Evolutionary conservation across 2,797 vertebrate genomes (phyloP).

Genomic region (Silurus lanzhouensis): DNA sequence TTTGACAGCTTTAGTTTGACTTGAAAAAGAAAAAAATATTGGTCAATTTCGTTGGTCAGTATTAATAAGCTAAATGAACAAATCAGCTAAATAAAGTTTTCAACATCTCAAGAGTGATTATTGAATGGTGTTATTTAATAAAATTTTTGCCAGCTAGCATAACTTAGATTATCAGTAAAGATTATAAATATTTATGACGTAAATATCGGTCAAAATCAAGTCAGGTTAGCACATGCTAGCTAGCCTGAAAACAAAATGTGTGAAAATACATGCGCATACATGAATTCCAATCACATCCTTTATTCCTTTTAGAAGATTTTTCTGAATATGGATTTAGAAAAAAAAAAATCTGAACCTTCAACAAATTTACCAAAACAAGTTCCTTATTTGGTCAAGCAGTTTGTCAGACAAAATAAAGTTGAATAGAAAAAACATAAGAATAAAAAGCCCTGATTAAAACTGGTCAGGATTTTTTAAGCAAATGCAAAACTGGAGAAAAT

Average conservation of each 20-base stretch:
- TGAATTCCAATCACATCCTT: neutral
- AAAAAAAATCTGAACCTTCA: neutral
- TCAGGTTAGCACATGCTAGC: neutral
- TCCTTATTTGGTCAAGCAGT: neutral
- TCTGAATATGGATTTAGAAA: too few species aligned
- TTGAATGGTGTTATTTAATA: neutral
- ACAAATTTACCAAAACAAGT: neutral
- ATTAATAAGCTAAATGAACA: neutral
- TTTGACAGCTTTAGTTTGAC: too few species aligned
- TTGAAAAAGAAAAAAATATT: too few species aligned
- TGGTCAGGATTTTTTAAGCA: neutral
- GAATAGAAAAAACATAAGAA: too few species aligned
- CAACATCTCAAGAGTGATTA: neutral
- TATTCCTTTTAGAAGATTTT: neutral
- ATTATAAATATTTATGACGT: neutral
- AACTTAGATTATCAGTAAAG: neutral
- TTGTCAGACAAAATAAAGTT: neutral
- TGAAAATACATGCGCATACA: conserved; percentile 6
- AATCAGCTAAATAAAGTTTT: neutral
- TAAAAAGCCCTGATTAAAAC: neutral
- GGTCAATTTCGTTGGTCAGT: neutral
- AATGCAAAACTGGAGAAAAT: neutral
- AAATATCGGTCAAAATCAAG: neutral
- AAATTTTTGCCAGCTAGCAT: neutral
- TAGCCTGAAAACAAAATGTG: neutral